Percentiles rank a stretch among this genome's conserved stretches.
Conservation (phyloP, 2,888 invertebrate genomes). For the Colostygia pectinataria region DNA sequence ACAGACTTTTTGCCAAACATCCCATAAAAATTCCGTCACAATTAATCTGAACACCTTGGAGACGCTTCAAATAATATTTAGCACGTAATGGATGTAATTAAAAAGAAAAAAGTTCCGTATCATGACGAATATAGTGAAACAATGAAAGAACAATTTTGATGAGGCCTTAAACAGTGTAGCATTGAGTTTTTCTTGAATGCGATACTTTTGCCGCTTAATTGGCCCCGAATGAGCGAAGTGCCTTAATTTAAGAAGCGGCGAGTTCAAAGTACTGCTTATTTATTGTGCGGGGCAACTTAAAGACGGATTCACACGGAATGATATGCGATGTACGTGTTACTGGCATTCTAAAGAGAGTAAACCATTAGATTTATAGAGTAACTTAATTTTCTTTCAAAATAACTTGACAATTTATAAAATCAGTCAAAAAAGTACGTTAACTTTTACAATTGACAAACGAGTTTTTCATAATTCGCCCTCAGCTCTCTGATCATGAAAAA, state of each 20-base stretch:
- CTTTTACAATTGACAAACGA: too few relatives aligned
- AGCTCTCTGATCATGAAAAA: too few relatives aligned
- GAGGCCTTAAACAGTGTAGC: conserved; percentile 51
- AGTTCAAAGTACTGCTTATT: conserved; percentile 68
- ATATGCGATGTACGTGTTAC: not conserved
- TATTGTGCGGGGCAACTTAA: conserved; percentile 49
- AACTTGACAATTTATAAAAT: too few relatives aligned
- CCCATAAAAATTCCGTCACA: conserved; percentile 15
- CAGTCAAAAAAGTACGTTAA: too few relatives aligned
- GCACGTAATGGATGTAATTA: conserved; percentile 31
- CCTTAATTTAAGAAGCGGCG: conserved; percentile 70
- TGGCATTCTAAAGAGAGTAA: not conserved
- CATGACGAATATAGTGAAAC: conserved; percentile 57
- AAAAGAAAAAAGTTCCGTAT: conserved; percentile 50
- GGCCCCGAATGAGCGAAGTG: conserved; percentile 66
- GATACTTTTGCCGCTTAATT: conserved; percentile 77
- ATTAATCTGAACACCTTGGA: conserved; percentile 27
- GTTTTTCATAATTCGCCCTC: too few relatives aligned
- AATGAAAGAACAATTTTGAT: conserved; percentile 74
- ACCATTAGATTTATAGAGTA: conserved; percentile 11
- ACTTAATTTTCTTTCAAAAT: too few relatives aligned
- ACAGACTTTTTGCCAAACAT: conserved; percentile 1
- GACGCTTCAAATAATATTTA: conserved; percentile 29
- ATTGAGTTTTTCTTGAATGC: conserved; percentile 54
- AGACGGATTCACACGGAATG: conserved; percentile 11